Conservation (phyloP, 2,113 vertebrate species). For the Dromas ardeola region DNA sequence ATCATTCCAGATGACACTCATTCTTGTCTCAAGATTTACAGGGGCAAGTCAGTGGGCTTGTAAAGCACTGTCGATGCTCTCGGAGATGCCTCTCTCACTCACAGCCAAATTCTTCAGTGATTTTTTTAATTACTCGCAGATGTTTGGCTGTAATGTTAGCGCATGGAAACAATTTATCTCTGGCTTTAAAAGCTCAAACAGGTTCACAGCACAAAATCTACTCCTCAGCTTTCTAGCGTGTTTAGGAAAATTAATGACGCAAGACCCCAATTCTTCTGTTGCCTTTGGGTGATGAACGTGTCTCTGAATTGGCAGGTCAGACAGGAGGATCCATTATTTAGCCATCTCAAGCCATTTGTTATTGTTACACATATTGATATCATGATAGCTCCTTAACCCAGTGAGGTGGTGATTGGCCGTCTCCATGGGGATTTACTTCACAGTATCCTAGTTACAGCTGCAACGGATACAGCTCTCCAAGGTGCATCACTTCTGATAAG, state of each 20-base stretch:
- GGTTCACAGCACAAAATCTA: constrained; percentile 62
- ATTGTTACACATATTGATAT: constrained; percentile 70
- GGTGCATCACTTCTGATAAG: constrained; percentile 3
- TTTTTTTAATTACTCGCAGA: constrained; percentile 71
- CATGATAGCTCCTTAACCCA: constrained; percentile 58
- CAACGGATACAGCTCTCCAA: neutral
- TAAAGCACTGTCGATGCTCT: neutral
- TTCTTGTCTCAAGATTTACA: constrained; percentile 42
- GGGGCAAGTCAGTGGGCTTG: neutral
- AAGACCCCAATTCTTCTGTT: constrained; percentile 13
- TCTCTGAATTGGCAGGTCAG: constrained; percentile 55
- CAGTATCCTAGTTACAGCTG: constrained; percentile 46
- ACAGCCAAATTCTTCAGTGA: constrained; percentile 51
- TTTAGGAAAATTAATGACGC: constrained; percentile 72
- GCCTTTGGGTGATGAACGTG: constrained; percentile 36
- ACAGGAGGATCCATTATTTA: constrained; percentile 65
- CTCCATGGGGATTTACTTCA: constrained; percentile 74
- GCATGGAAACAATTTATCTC: constrained; percentile 71
- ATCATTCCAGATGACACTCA: neutral
- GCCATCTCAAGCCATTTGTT: constrained; percentile 65
- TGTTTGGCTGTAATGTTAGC: constrained; percentile 63
- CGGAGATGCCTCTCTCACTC: constrained; percentile 1
- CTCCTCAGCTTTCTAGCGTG: constrained; percentile 48
- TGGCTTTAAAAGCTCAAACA: constrained; percentile 72
- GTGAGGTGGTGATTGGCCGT: constrained; percentile 40